Evolutionary conservation across 2,888 invertebrate genomes (phyloP).

Genomic region (Trisateles emortualis): DNA sequence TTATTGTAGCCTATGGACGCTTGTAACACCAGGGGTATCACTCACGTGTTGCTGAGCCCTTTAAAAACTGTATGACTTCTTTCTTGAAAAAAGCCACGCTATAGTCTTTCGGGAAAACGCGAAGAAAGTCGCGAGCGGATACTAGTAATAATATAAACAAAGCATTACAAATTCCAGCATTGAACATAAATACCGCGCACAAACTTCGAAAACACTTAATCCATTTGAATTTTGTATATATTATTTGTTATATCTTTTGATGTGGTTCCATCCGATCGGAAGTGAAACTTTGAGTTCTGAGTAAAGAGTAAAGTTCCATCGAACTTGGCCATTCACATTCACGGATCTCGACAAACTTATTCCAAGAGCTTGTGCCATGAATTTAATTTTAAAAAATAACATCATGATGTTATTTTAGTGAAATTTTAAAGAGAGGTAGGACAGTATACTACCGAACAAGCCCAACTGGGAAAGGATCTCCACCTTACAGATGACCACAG

Average conservation of each 20-base stretch:
- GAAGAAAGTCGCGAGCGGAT: too few relatives aligned
- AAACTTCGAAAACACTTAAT: constrained; percentile 42
- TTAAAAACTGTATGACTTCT: too few relatives aligned
- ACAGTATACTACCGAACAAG: too few relatives aligned
- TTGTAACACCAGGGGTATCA: too few relatives aligned
- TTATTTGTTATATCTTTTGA: constrained; percentile 50
- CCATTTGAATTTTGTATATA: constrained; percentile 40
- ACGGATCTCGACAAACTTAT: constrained; percentile 52
- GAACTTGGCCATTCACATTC: constrained; percentile 59
- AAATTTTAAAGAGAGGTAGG: constrained; percentile 1
- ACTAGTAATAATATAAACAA: constrained; percentile 5
- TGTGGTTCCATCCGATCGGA: constrained; percentile 55
- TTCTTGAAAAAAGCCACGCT: too few relatives aligned
- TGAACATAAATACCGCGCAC: constrained; percentile 16
- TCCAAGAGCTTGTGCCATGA: constrained; percentile 51
- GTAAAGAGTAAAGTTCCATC: constrained; percentile 59
- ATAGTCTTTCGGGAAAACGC: too few relatives aligned
- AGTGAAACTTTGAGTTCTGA: constrained; percentile 48
- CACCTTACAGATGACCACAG: too few relatives aligned
- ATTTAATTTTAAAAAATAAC: constrained; percentile 55
- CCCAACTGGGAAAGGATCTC: too few relatives aligned
- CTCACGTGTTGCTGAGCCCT: too few relatives aligned
- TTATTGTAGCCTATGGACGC: too few relatives aligned
- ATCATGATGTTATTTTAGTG: constrained; percentile 21
- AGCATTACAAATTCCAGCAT: constrained; percentile 3